Evolutionary conservation across 2,797 vertebrate species (phyloP).

Genomic region (Phataginus tetradactyla): DNA sequence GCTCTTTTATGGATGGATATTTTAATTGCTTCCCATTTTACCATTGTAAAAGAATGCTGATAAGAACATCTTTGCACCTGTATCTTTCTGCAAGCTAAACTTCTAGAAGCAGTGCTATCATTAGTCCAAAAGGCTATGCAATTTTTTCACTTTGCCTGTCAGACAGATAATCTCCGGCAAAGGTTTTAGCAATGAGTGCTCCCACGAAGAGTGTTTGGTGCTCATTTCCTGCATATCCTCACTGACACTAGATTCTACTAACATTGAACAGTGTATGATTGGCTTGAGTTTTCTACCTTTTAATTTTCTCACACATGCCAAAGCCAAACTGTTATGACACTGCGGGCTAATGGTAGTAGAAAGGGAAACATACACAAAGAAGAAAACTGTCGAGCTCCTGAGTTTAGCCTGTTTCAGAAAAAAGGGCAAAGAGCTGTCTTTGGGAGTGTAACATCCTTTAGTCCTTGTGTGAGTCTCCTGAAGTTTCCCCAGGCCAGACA

Average conservation of each 20-base stretch:
- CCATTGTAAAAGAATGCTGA: background rate
- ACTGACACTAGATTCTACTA: background rate
- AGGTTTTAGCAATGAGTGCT: background rate
- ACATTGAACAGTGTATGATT: background rate
- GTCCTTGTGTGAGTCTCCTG: background rate
- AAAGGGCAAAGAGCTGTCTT: background rate
- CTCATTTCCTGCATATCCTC: background rate
- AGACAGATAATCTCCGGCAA: background rate
- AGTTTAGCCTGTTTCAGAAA: background rate
- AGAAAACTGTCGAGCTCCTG: background rate
- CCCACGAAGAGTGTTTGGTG: too few species aligned
- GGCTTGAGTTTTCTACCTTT: background rate
- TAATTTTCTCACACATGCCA: background rate
- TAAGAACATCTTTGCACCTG: background rate
- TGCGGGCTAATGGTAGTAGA: background rate
- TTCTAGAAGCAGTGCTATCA: background rate
- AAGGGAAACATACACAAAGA: background rate
- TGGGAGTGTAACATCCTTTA: accelerated
- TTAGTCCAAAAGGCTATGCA: background rate
- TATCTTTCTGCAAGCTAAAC: background rate
- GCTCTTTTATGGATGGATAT: background rate
- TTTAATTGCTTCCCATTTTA: background rate
- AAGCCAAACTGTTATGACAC: background rate
- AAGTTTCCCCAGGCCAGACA: background rate
- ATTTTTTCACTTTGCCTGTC: background rate